phyloP scores from a whole-genome alignment of 2,888 invertebrate species.

The Pristionchus exspectatus region DNA sequence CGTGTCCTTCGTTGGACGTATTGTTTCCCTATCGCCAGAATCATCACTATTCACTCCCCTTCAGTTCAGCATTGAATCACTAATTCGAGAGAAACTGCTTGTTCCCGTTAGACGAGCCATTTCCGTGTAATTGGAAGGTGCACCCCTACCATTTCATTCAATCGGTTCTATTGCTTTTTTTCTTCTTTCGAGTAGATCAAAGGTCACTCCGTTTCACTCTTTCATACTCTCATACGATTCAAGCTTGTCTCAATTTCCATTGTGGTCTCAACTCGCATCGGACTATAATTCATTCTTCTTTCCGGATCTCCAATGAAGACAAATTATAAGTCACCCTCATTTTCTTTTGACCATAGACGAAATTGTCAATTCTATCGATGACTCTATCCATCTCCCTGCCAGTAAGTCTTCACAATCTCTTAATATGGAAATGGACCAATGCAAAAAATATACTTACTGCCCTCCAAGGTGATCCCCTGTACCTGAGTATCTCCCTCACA shows the following conservation, averaged over 20 bases:
- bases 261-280: neutral
- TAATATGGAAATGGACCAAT: neutral
- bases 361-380: neutral
- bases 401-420: neutral
- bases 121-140: neutral
- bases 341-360: neutral
- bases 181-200: neutral
- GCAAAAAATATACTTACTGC: neutral
- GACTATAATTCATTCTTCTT: neutral
- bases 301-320: constrained; percentile 4
- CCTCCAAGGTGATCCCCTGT: constrained; percentile 78
- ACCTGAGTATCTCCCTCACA: constrained; percentile 83
- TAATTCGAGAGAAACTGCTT: constrained; percentile 13
- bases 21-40: neutral
- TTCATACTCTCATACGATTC: neutral
- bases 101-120: neutral
- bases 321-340: constrained; percentile 11
- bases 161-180: neutral
- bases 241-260: constrained; percentile 14
- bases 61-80: neutral
- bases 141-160: neutral
- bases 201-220: neutral
- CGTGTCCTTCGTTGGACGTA: neutral
- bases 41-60: neutral
- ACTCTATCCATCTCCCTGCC: neutral